A percentile compares a stretch with the other conserved stretches of the same genome.
Conservation (phyloP, 2,113 vertebrate genomes). For the Rhynchomys soricoides region DNA sequence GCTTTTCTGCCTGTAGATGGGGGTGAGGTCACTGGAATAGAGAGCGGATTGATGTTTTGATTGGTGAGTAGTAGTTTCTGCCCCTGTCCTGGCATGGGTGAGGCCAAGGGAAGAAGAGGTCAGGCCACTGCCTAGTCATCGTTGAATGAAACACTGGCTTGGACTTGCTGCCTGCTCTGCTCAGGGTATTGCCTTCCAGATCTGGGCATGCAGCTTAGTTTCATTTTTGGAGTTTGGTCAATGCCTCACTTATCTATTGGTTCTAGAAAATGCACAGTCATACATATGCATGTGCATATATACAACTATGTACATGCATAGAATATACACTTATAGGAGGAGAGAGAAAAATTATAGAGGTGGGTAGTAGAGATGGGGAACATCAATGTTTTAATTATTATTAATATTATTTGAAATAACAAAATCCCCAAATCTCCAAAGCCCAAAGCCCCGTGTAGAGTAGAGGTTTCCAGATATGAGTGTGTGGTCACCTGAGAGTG, state of each 20-base stretch:
- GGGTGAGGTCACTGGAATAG: neutral
- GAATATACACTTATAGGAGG: neutral
- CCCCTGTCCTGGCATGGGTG: neutral
- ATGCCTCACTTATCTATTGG: rapidly evolving
- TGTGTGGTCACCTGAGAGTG: neutral
- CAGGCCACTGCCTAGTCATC: too few species aligned
- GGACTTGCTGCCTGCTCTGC: neutral
- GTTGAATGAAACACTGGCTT: neutral
- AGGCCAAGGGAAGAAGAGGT: neutral
- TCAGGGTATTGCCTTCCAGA: neutral
- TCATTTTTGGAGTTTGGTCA: neutral
- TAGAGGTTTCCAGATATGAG: neutral
- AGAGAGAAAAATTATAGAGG: neutral
- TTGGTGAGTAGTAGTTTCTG: neutral
- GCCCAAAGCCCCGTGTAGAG: neutral
- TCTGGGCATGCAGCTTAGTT: neutral
- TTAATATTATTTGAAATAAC: neutral
- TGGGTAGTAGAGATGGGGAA: neutral
- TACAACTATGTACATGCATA: neutral
- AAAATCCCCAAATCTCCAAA: neutral
- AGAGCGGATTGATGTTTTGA: neutral
- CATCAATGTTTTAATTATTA: neutral
- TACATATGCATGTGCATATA: rapidly evolving
- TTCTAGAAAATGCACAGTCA: neutral
- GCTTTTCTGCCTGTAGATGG: neutral